These are phyloP conservation scores for Syngnathoides biaculeatus DNA, from an alignment of 2,113 vertebrate species.

Conservation along the genomic window DNA sequence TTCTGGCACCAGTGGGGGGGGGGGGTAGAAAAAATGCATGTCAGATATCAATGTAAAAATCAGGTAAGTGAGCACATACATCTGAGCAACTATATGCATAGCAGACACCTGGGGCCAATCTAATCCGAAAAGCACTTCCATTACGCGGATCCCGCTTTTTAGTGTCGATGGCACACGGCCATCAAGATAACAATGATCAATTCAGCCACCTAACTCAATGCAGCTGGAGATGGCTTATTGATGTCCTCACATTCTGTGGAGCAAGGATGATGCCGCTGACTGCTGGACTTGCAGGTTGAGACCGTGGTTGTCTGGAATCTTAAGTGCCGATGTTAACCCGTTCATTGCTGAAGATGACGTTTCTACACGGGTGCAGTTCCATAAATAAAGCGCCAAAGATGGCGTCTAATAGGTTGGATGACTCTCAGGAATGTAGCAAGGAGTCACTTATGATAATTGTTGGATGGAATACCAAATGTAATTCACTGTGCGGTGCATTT, in stretches of 20 bases:
- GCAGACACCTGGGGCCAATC: conserved; percentile 1
- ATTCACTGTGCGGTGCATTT: conserved; percentile 21
- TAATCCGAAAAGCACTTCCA: conserved; percentile 17
- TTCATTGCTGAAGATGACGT: conserved; percentile 9
- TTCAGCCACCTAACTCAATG: conserved; percentile 34
- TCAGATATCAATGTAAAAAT: neutral
- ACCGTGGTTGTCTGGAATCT: conserved; percentile 37
- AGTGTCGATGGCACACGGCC: conserved; percentile 44
- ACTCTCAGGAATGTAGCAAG: neutral
- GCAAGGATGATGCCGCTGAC: conserved; percentile 35
- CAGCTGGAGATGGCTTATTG: conserved; percentile 60
- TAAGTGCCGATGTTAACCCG: conserved; percentile 36
- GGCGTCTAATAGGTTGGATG: conserved; percentile 5
- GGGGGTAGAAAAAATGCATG: neutral
- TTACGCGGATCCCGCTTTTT: conserved; percentile 31
- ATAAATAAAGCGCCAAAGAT: neutral
- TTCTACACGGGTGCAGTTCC: neutral
- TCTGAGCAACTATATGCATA: neutral
- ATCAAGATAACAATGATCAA: conserved; percentile 59
- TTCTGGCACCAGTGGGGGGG: neutral
- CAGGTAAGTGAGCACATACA: neutral
- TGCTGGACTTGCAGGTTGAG: conserved; percentile 43
- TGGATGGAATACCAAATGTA: conserved; percentile 10
- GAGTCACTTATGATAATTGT: conserved; percentile 20
- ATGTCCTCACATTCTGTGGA: conserved; percentile 37